These are phyloP conservation scores for Pipistrellus pygmaeus DNA, from an alignment of 2,797 vertebrate species.

Conservation along the genomic window DNA sequence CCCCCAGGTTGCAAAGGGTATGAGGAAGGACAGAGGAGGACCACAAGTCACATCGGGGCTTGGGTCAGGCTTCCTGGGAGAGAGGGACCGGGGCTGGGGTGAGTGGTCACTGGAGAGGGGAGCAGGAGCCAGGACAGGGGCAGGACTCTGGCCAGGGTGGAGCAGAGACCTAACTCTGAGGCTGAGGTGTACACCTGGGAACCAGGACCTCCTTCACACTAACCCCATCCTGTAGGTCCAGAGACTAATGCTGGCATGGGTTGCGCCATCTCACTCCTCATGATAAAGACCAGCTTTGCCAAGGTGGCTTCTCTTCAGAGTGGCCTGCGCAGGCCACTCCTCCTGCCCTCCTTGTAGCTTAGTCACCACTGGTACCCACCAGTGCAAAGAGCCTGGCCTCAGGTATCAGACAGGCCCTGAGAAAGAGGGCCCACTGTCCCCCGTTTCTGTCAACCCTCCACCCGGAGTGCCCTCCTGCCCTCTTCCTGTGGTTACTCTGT, in stretches of 20 bases:
- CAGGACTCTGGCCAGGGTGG: background rate
- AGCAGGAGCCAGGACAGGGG: no score
- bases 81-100: background rate
- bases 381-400: background rate
- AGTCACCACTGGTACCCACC: background rate
- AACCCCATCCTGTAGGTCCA: background rate
- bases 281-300: background rate
- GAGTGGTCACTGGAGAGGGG: background rate
- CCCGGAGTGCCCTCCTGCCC: background rate
- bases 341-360: background rate
- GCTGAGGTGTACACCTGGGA: background rate
- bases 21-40: rapidly evolving
- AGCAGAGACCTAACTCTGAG: background rate
- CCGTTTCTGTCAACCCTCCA: background rate
- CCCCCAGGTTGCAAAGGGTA: rapidly evolving
- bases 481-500: background rate
- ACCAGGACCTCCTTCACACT: background rate
- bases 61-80: background rate
- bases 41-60: background rate
- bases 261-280: background rate
- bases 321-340: no score
- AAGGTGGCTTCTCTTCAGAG: background rate
- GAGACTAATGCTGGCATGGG: background rate
- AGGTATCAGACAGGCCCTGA: background rate
- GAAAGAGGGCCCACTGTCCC: background rate